These are phyloP conservation scores for Trialeurodes vaporariorum DNA, from an alignment of 1,140 invertebrate genomes.

Conservation along the genomic window DNA sequence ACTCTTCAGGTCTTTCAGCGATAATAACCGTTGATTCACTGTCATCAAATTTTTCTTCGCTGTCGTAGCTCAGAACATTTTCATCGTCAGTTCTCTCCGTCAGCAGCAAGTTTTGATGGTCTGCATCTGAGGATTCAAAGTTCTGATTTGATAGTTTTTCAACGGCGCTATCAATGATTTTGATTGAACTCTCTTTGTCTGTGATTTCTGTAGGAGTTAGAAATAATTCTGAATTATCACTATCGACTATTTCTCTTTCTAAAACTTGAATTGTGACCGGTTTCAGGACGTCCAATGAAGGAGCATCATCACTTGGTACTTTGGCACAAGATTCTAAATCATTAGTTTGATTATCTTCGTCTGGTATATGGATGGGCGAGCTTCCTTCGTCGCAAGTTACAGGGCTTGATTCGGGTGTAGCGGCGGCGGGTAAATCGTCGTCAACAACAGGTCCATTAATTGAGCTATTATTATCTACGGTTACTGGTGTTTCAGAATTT, in stretches of 20 bases:
- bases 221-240: constrained; percentile 46
- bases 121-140: constrained; percentile 19
- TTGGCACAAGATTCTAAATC: not conserved
- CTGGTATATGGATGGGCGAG: not conserved
- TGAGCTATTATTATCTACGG: not conserved
- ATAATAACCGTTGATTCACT: not conserved
- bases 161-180: constrained; percentile 19
- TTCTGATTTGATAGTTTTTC: constrained; percentile 18
- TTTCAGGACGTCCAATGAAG: constrained; percentile 18
- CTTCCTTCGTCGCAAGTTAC: too few relatives aligned
- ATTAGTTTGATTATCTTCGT: constrained; percentile 12
- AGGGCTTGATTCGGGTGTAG: not conserved
- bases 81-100: constrained; percentile 24
- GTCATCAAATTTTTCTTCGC: constrained; percentile 15
- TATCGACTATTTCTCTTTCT: constrained; percentile 34
- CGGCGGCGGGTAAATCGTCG: not conserved
- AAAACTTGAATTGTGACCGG: constrained; percentile 22
- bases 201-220: constrained; percentile 44
- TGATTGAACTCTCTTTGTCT: constrained; percentile 26
- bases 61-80: too few relatives aligned
- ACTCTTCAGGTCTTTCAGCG: too few relatives aligned
- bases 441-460: not conserved
- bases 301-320: not conserved
- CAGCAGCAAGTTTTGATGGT: constrained; percentile 33
- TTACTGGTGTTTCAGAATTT: not conserved